Percentiles rank a stretch among this genome's conserved stretches.
Evolutionary conservation across 2,113 vertebrate genomes (phyloP).

Genomic region (Prinia subflava): DNA sequence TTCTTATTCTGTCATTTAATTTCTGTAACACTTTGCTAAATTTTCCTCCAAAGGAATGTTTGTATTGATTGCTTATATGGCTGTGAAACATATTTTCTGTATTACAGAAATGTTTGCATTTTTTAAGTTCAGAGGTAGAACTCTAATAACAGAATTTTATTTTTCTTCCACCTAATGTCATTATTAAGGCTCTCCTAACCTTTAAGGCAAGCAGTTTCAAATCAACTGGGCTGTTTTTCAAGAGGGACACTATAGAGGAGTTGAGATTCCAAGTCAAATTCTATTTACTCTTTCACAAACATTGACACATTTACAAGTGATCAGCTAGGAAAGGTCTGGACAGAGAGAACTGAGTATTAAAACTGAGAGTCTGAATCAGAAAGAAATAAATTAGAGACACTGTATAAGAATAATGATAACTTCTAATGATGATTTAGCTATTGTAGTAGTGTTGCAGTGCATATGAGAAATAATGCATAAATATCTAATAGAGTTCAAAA

Average conservation of each 20-base stretch:
- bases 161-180: background rate
- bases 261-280: background rate
- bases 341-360: background rate
- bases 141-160: background rate
- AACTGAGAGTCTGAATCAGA: background rate
- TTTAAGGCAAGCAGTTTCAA: conserved; percentile 1
- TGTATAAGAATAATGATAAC: background rate
- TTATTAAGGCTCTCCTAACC: background rate
- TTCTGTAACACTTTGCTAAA: background rate
- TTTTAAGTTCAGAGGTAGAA: background rate
- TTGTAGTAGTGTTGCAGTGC: background rate
- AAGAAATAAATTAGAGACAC: background rate
- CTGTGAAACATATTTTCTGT: background rate
- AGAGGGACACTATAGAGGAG: background rate
- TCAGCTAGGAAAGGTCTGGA: background rate
- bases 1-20: background rate
- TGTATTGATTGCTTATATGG: conserved; percentile 20
- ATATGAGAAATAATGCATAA: background rate
- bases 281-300: background rate
- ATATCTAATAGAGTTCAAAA: background rate
- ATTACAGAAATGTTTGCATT: conserved; percentile 25
- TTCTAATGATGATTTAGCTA: background rate
- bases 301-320: background rate
- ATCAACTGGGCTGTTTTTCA: background rate
- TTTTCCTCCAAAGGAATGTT: background rate